Evolutionary conservation across 2,888 invertebrate genomes (phyloP), one percentile per base, ranked within the genome.

Genomic region (Tanaodytes sp.): DNA sequence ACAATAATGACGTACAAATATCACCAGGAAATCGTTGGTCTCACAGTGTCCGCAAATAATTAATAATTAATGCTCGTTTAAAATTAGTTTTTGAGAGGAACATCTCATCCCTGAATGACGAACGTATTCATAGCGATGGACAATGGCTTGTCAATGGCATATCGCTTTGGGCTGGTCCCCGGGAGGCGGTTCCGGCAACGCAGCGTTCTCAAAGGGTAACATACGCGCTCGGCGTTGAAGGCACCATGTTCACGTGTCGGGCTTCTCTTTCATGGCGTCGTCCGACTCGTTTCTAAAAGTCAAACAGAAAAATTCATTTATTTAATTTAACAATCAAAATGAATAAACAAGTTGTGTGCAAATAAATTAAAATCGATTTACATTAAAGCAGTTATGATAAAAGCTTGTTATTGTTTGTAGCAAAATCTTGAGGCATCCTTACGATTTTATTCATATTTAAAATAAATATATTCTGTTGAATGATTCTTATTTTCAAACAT

Each of bases 31-130:
- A 23, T 40, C 19, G 36, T 19, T 16, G 18, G 16, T 36, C 43
- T 30, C 52, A 16, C 33, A 42, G 36, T 16, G 1, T 18, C 11
- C 27, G 30, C 11, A 20, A 14, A 19, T 31, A 18, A 40, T 23
- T 37, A 46, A 46, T 16, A 37, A 45, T 19, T 48, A 48, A 48
- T 39, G n/a, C 5, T 48, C 6, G 19, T 33, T 48, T 48, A 33
- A 33, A 48, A 19, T 19, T 33, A 48, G 8, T 16, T 5, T 23
- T 23, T 19, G 31, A 59, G 19, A 61, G 51, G 51, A 61, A 61
- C 59, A 16, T 61, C 12, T 59, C 48, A 40, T 61, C 51, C 51
- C 59, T 51, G 59, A 42, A 59, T 15, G 49, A 49, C 36, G 46
- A 48, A 37, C 37, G 37, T 23, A 14, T 20, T 49, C 15, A 8